These are phyloP conservation scores for Cynodonichthys magdalenae DNA, from an alignment of 2,797 vertebrate species.

Conservation along the genomic window DNA sequence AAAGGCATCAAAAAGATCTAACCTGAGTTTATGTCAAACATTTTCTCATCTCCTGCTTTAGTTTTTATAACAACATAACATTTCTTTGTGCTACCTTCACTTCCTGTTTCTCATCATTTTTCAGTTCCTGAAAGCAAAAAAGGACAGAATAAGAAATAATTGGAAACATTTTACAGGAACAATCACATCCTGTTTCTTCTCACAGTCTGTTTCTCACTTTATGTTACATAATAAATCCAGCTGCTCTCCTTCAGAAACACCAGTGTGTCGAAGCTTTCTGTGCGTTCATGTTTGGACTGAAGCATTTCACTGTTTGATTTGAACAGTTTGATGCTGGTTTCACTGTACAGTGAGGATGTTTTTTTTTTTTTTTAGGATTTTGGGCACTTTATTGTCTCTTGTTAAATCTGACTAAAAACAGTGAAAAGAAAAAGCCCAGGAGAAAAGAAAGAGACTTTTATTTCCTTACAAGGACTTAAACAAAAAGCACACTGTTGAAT, in stretches of 20 bases:
- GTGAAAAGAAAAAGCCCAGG: slow-evolving; percentile 8
- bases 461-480: slow-evolving; percentile 36
- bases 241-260: slow-evolving; percentile 13
- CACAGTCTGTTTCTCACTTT: slow-evolving; percentile 21
- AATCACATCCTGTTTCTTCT: slow-evolving; percentile 45
- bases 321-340: slow-evolving; percentile 26
- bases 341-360: slow-evolving; percentile 54
- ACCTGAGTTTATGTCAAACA: not conserved
- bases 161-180: slow-evolving; percentile 38
- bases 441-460: slow-evolving; percentile 19
- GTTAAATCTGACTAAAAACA: slow-evolving; percentile 26
- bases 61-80: slow-evolving; percentile 22
- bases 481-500: slow-evolving; percentile 72
- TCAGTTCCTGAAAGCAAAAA: not conserved
- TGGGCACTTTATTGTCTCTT: not conserved
- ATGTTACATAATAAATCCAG: slow-evolving; percentile 47
- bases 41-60: not conserved
- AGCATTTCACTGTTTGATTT: not conserved
- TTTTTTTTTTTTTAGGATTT: slow-evolving; percentile 8
- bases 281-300: slow-evolving; percentile 11
- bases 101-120: slow-evolving; percentile 11
- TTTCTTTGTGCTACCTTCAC: slow-evolving; percentile 15
- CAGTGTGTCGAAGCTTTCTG: slow-evolving; percentile 2
- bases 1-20: not conserved
- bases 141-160: slow-evolving; percentile 14